Evolutionary conservation across 2,113 vertebrate genomes (phyloP), one percentile per base, ranked within the genome.

Genomic region (Poeciliopsis prolifica): DNA sequence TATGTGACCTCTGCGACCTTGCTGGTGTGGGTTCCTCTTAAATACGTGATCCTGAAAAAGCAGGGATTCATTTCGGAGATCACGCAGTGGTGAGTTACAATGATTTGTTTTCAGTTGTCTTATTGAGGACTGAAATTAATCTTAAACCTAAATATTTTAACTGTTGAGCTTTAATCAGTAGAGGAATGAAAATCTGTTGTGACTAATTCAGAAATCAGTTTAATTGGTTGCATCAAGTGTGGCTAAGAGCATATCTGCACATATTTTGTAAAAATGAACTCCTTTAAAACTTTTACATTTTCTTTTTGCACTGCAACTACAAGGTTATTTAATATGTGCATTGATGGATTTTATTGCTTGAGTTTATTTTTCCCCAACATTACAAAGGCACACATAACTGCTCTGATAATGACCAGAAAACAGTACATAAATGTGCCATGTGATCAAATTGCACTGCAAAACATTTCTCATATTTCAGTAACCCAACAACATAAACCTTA

Each of bases 1-100:
- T 95, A 95, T 24, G 91, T 96, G 84, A 95, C 95, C 72, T 90
- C 83, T 2, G 88, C 75, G 66, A 93, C 91, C 40, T 91, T 97
- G 79, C 87, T 97, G 84, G 94, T 95, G 78, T 95, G 95, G 96
- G 89, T 95, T 70, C 97, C 97, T 54, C 83, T 96, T 44, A 96
- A 96, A 89, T 94, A 93, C 84, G 31, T 93, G 78, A 90, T 93
- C 65, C 77, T 94, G 87, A 96, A 87, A 88, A 77, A 76, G 61
- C 84, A 70, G 79, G 69, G 89, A 31, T 82, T 86, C 71, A 77
- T 91, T 74, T 74, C 77, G 2, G 86, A 92, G 68, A 78, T 90
- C 65, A 87, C 79, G 11, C 87, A 84, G 66, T 95, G 93, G 95
- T 95, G 84, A 93, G 94, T 92, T 69, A 24, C 13, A 63, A 30